Conservation (phyloP, 1,140 invertebrate genomes). For the Trachelipus rathkii region DNA sequence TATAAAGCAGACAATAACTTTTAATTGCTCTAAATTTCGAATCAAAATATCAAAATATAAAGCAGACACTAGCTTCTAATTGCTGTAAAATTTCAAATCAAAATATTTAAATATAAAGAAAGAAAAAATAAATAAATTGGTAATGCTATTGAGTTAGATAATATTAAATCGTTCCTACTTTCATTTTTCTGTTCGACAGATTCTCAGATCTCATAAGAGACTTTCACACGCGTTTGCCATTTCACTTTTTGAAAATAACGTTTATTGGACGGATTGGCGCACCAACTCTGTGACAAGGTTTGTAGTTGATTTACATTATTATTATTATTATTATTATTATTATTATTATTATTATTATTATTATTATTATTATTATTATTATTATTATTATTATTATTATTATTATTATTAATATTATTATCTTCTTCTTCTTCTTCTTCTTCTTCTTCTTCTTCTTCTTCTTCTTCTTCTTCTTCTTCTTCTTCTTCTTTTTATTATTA, state of each 20-base stretch:
- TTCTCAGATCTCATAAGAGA: conserved; percentile 57
- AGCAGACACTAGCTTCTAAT: too few species aligned
- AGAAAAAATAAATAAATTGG: background rate
- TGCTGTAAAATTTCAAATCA: too few species aligned
- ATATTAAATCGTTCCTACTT: background rate
- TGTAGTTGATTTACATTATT: background rate
- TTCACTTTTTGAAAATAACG: conserved; percentile 59
- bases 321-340: background rate
- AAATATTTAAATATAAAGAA: too few species aligned
- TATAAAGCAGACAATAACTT: too few species aligned
- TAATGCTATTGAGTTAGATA: background rate
- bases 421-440: background rate
- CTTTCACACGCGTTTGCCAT: conserved; percentile 65
- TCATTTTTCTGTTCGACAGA: conserved; percentile 49
- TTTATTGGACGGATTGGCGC: conserved; percentile 68
- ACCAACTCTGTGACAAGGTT: conserved; percentile 60
- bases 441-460: background rate
- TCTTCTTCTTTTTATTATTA: background rate
- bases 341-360: too few species aligned
- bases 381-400: too few species aligned
- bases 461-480: background rate
- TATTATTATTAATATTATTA: conserved; percentile 18
- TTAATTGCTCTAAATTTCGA: too few species aligned
- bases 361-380: too few species aligned
- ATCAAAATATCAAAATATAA: too few species aligned